These are phyloP conservation scores for Catocala sponsa DNA, from an alignment of 2,888 invertebrate genomes.

Conservation along the genomic window DNA sequence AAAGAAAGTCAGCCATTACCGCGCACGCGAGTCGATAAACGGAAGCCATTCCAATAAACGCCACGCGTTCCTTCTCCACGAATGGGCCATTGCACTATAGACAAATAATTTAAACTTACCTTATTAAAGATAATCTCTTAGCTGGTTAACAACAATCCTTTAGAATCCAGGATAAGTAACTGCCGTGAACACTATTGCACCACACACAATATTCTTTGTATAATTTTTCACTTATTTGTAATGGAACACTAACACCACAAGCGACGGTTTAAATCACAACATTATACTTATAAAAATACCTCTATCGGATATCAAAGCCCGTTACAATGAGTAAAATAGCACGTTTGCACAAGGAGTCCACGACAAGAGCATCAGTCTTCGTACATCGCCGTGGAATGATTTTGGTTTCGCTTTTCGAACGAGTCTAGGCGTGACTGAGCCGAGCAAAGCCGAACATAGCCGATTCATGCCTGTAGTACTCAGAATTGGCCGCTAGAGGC, in stretches of 20 bases:
- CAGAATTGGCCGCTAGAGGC: constrained; percentile 61
- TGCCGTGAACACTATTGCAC: constrained; percentile 80
- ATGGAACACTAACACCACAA: constrained; percentile 81
- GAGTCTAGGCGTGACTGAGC: constrained; percentile 87
- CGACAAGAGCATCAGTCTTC: constrained; percentile 87
- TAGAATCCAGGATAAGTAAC: constrained; percentile 77
- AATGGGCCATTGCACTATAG: constrained; percentile 36
- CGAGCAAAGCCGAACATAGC: constrained; percentile 77
- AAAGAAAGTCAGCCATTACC: constrained; percentile 86
- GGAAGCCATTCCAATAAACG: constrained; percentile 84
- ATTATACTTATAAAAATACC: constrained; percentile 77
- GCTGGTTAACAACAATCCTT: constrained; percentile 77
- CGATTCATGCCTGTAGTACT: constrained; percentile 57
- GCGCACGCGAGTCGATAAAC: constrained; percentile 86
- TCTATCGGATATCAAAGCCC: constrained; percentile 75
- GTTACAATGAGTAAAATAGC: constrained; percentile 78
- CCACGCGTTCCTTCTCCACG: constrained; percentile 66
- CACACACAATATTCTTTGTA: constrained; percentile 77
- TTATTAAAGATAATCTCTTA: constrained; percentile 70
- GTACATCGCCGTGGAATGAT: constrained; percentile 86
- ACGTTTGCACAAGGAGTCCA: constrained; percentile 80
- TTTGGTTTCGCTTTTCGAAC: constrained; percentile 86
- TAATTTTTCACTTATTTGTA: constrained; percentile 75
- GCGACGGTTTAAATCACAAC: constrained; percentile 79
- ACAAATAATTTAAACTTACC: constrained; percentile 69